These are phyloP conservation scores for Siniperca undulata DNA, from an alignment of 2,797 vertebrate genomes.

Conservation along the genomic window DNA sequence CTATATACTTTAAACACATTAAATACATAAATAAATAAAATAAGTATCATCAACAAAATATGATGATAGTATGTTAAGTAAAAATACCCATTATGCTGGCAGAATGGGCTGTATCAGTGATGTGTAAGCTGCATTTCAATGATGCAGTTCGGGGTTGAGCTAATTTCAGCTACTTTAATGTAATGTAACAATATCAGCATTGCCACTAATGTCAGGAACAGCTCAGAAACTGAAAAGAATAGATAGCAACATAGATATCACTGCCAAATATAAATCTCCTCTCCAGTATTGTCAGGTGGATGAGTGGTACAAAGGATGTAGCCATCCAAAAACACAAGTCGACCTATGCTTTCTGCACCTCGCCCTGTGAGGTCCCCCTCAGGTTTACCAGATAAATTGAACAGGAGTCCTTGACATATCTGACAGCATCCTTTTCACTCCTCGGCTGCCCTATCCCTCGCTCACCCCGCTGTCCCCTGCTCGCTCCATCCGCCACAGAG, in stretches of 20 bases:
- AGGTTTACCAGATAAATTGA: slow-evolving; percentile 68
- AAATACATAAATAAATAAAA: neutral
- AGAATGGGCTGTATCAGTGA: neutral
- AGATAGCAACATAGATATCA: neutral
- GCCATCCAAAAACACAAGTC: slow-evolving; percentile 38
- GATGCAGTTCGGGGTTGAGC: neutral
- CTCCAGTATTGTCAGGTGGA: slow-evolving; percentile 23
- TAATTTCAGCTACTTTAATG: neutral
- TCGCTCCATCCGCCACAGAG: slow-evolving; percentile 54
- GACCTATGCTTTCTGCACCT: slow-evolving; percentile 15
- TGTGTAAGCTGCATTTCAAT: neutral
- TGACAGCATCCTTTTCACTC: slow-evolving; percentile 69
- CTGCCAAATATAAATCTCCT: slow-evolving; percentile 31
- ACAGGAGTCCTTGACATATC: slow-evolving; percentile 73
- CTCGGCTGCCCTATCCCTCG: slow-evolving; percentile 29
- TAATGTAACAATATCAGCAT: neutral
- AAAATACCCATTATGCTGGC: neutral
- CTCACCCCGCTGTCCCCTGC: slow-evolving; percentile 22
- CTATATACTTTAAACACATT: neutral
- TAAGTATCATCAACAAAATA: neutral
- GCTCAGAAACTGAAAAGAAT: neutral
- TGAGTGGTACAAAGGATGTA: slow-evolving; percentile 1
- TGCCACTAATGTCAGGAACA: neutral
- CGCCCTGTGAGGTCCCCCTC: slow-evolving; percentile 44
- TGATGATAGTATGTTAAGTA: neutral